phyloP scores from a whole-genome alignment of 2,888 invertebrate genomes.

The Coelogynopora nodosa region DNA sequence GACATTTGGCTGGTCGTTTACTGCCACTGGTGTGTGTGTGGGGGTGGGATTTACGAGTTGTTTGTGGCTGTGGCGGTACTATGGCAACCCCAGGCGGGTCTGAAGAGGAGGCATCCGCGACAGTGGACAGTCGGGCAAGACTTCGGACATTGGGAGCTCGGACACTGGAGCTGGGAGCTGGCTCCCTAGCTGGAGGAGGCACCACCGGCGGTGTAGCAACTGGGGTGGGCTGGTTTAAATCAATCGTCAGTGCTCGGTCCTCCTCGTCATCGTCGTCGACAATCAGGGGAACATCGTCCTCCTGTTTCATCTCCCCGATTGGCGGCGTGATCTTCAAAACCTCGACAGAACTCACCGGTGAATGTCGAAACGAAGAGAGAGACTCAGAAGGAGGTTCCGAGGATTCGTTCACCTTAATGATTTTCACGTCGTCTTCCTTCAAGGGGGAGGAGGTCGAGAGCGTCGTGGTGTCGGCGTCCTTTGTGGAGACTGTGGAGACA shows the following conservation, averaged over 20 bases:
- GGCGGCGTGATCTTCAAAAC: background rate
- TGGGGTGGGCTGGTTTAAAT: background rate
- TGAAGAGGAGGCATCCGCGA: no score
- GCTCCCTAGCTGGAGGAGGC: background rate
- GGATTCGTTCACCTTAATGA: background rate
- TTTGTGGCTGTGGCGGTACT: background rate
- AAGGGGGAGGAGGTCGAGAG: background rate
- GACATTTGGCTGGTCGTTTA: background rate
- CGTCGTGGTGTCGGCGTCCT: background rate
- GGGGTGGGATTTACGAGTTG: background rate
- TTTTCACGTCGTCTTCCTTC: background rate
- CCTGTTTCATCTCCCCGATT: background rate
- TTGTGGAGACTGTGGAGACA: background rate
- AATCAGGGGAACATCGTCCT: background rate
- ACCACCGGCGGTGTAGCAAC: background rate
- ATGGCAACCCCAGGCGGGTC: background rate
- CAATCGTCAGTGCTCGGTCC: background rate
- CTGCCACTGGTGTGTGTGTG: background rate
- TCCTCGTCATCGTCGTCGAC: background rate
- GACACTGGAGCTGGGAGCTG: background rate
- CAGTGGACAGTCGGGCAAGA: background rate
- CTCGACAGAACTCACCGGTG: background rate
- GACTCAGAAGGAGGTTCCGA: background rate
- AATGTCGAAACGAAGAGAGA: background rate
- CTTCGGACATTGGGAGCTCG: background rate